A percentile compares a stretch with the other conserved stretches of the same genome.
Conservation (phyloP, 2,888 invertebrate genomes). For the Diarsia mendica region DNA sequence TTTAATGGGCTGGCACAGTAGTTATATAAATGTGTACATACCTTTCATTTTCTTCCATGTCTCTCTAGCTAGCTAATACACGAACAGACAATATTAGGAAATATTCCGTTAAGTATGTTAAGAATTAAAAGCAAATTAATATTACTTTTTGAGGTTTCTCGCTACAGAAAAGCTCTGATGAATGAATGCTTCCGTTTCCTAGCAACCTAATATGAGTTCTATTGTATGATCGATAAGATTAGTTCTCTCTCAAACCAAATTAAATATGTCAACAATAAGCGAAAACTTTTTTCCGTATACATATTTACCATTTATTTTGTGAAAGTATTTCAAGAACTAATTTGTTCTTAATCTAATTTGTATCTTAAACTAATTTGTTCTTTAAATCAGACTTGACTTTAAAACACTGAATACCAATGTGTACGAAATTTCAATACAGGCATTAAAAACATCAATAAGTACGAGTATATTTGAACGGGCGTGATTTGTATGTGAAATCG, state of each 20-base stretch:
- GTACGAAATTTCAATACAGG: slow-evolving; percentile 32
- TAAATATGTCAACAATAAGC: slow-evolving; percentile 7
- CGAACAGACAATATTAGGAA: not conserved
- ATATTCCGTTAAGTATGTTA: not conserved
- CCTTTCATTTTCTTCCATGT: slow-evolving; percentile 59
- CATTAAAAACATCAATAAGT: slow-evolving; percentile 17
- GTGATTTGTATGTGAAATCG: slow-evolving; percentile 54
- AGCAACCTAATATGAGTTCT: slow-evolving; percentile 52
- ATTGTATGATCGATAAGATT: slow-evolving; percentile 57
- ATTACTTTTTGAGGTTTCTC: slow-evolving; percentile 10
- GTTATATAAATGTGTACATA: slow-evolving; percentile 20
- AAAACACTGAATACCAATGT: slow-evolving; percentile 35
- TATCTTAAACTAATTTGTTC: slow-evolving; percentile 35
- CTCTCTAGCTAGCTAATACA: not conserved
- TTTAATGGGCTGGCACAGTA: not conserved
- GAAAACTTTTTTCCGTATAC: slow-evolving; percentile 6
- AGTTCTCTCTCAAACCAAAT: not conserved
- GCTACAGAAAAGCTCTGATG: slow-evolving; percentile 23
- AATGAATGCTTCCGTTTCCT: slow-evolving; percentile 38
- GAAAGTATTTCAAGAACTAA: slow-evolving; percentile 33
- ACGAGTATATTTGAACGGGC: slow-evolving; percentile 29
- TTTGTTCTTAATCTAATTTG: too few species aligned
- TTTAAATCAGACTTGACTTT: slow-evolving; percentile 39
- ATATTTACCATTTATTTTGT: slow-evolving; percentile 5
- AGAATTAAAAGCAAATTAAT: slow-evolving; percentile 1